A percentile compares a stretch with the other conserved stretches of the same genome.
These are phyloP conservation scores for Odontocerum albicorne DNA, from an alignment of 2,888 invertebrate species.

Conservation along the genomic window DNA sequence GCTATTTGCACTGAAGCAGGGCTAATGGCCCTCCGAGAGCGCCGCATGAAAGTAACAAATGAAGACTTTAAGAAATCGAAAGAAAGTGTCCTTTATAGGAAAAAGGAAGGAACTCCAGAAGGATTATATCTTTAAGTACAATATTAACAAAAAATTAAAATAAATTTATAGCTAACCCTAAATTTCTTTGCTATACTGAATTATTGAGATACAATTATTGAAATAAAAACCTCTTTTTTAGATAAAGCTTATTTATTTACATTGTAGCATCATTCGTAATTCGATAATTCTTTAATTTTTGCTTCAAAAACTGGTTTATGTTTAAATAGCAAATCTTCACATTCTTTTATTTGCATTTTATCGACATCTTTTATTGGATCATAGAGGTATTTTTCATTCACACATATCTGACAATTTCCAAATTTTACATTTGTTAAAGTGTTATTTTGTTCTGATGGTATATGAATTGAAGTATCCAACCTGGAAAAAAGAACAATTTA, in stretches of 20 bases:
- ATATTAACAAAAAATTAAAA: neutral
- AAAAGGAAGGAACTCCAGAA: conserved; percentile 99
- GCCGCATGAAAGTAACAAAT: conserved; percentile 99
- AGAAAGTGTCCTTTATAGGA: conserved; percentile 97
- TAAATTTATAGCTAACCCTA: neutral
- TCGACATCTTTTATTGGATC: conserved; percentile 30
- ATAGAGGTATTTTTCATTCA: conserved; percentile 13
- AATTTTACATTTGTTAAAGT: neutral
- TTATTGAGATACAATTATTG: neutral
- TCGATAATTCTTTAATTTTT: neutral
- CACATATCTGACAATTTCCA: conserved; percentile 25
- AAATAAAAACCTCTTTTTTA: no score
- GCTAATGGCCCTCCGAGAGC: conserved; percentile 93
- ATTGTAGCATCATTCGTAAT: no score
- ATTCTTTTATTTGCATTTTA: conserved; percentile 38
- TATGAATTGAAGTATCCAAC: neutral
- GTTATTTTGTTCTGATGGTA: neutral
- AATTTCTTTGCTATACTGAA: neutral
- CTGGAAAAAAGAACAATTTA: conserved; percentile 2
- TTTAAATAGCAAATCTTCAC: conserved; percentile 27
- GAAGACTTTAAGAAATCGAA: conserved; percentile 99
- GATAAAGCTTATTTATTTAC: no score
- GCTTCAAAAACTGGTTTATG: neutral
- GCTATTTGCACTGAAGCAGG: conserved; percentile 99
- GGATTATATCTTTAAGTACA: conserved; percentile 88